Conservation (phyloP, 2,797 vertebrate genomes). For the Cottoperca gobio region DNA sequence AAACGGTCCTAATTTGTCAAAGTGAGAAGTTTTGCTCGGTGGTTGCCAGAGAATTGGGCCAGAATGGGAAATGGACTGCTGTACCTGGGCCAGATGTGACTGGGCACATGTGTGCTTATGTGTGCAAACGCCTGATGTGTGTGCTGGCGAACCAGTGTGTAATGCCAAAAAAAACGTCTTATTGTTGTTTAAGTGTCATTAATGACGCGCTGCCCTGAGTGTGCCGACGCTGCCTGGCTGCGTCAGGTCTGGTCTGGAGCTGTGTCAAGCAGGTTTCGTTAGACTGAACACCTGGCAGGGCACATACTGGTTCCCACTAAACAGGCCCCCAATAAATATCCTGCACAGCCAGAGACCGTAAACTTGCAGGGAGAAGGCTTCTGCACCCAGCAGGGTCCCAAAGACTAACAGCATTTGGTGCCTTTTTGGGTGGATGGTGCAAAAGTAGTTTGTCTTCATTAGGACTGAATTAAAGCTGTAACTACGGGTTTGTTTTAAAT, state of each 20-base stretch:
- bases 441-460: slow-evolving; percentile 74
- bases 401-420: slow-evolving; percentile 83
- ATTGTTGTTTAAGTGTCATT: slow-evolving; percentile 63
- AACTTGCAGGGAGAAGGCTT: slow-evolving; percentile 74
- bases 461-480: slow-evolving; percentile 64
- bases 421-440: slow-evolving; percentile 54
- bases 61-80: slow-evolving; percentile 69
- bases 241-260: slow-evolving; percentile 46
- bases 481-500: slow-evolving; percentile 49
- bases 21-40: slow-evolving; percentile 74
- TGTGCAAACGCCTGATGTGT: slow-evolving; percentile 13
- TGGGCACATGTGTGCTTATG: slow-evolving; percentile 45
- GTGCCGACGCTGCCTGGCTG: slow-evolving; percentile 42
- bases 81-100: slow-evolving; percentile 77
- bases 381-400: slow-evolving; percentile 75
- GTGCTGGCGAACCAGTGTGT: slow-evolving; percentile 8
- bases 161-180: slow-evolving; percentile 34
- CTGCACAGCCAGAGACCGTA: slow-evolving; percentile 81
- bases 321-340: slow-evolving; percentile 85
- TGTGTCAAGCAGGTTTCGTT: slow-evolving; percentile 58
- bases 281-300: slow-evolving; percentile 75
- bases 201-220: slow-evolving; percentile 33
- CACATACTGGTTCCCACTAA: slow-evolving; percentile 57
- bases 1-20: slow-evolving; percentile 85
- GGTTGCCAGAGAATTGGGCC: slow-evolving; percentile 71